Evolutionary conservation across 2,113 vertebrate species (phyloP).

Genomic region (Neomonachus schauinslandi): DNA sequence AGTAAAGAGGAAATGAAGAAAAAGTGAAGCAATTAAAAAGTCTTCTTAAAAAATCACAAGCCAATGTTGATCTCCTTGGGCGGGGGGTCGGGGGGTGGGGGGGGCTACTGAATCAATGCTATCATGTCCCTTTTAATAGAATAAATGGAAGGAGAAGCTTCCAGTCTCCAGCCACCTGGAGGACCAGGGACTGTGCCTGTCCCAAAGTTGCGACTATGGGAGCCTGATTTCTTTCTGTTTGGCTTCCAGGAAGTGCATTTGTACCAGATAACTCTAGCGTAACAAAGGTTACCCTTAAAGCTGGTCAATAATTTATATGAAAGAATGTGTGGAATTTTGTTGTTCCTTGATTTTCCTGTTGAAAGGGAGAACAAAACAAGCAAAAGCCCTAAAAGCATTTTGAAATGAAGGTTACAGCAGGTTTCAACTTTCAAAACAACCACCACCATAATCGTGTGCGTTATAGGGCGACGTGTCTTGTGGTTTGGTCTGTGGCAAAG

Average conservation of each 20-base stretch:
- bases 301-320: constrained; percentile 72
- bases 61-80: not conserved
- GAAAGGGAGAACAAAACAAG: constrained; percentile 65
- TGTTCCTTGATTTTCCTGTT: constrained; percentile 52
- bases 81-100: no score
- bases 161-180: not conserved
- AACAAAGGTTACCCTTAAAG: constrained; percentile 61
- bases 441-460: not conserved
- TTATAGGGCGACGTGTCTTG: not conserved
- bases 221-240: not conserved
- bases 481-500: constrained; percentile 57
- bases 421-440: constrained; percentile 56
- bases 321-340: constrained; percentile 72
- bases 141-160: not conserved
- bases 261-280: constrained; percentile 50
- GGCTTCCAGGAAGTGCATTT: constrained; percentile 57
- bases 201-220: not conserved
- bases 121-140: not conserved
- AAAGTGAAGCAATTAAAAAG: not conserved
- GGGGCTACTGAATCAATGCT: not conserved
- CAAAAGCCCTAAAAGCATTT: constrained; percentile 50
- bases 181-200: not conserved
- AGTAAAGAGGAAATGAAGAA: constrained; percentile 39
- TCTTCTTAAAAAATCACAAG: not conserved
- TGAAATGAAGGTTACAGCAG: constrained; percentile 43